phyloP scores from a whole-genome alignment of 2,888 invertebrate genomes.

The Brassicogethes aeneus region DNA sequence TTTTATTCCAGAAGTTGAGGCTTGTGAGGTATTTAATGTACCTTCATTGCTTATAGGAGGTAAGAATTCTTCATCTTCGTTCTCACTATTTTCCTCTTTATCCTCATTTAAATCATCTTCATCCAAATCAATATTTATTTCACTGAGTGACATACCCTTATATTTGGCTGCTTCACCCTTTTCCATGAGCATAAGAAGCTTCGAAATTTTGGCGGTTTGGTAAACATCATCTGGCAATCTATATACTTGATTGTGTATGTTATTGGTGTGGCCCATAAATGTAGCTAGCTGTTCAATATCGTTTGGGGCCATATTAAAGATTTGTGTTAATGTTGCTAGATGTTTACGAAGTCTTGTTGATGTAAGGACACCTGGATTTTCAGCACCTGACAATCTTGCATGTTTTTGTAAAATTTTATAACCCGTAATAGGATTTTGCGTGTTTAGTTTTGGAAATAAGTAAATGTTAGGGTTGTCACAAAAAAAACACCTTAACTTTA shows the following conservation, averaged over 20 bases:
- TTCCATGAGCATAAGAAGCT: constrained; percentile 17
- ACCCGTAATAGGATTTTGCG: constrained; percentile 10
- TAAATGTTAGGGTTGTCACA: constrained; percentile 10
- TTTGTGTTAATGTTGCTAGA: constrained; percentile 23
- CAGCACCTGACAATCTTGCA: constrained; percentile 15
- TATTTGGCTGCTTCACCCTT: constrained; percentile 11
- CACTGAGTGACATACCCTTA: constrained; percentile 16
- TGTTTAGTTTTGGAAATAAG: constrained; percentile 11
- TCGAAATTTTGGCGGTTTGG: constrained; percentile 19
- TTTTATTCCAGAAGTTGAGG: not conserved
- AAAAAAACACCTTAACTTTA: constrained; percentile 11
- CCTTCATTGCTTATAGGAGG: not conserved
- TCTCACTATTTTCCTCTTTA: constrained; percentile 7
- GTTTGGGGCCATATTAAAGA: constrained; percentile 19
- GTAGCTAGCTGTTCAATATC: constrained; percentile 22
- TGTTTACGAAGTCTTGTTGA: constrained; percentile 22
- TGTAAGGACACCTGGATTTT: constrained; percentile 20
- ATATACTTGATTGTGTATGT: constrained; percentile 15
- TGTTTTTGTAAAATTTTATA: constrained; percentile 16
- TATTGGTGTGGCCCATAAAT: constrained; percentile 22
- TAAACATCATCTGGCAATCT: constrained; percentile 20
- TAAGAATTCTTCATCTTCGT: no score
- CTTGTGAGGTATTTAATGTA: not conserved
- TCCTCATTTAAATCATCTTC: constrained; percentile 5
- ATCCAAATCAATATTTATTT: constrained; percentile 13